A percentile compares a stretch with the other conserved stretches of the same genome.
phyloP scores from a whole-genome alignment of 2,797 vertebrate species.

The Poecile montanus region DNA sequence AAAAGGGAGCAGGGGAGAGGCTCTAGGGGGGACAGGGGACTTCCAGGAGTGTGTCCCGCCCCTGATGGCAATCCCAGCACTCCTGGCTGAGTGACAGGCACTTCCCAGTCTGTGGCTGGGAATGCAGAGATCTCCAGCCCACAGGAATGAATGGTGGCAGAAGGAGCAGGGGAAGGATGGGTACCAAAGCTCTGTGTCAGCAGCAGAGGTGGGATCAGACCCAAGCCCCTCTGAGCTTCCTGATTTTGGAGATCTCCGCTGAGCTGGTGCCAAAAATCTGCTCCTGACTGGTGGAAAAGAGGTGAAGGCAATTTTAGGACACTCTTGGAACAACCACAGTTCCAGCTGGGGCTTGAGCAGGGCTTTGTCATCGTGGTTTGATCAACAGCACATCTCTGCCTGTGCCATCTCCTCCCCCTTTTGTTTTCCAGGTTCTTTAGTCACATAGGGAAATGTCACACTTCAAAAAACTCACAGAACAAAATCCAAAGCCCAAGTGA shows the following conservation, averaged over 20 bases:
- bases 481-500: neutral
- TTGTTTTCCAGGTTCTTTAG: slow-evolving; percentile 18
- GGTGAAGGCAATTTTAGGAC: neutral
- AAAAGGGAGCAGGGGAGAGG: neutral
- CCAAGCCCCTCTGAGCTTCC: neutral
- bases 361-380: neutral
- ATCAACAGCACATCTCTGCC: neutral
- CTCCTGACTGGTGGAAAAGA: neutral
- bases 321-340: neutral
- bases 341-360: neutral
- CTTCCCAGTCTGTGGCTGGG: neutral
- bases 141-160: neutral
- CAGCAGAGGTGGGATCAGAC: neutral
- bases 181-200: neutral
- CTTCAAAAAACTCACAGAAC: neutral
- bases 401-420: neutral
- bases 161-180: neutral
- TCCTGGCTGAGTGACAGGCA: neutral
- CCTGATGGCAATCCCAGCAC: neutral
- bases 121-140: neutral
- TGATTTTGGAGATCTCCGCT: neutral
- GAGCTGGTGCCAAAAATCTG: neutral
- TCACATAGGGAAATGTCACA: neutral
- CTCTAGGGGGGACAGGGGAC: neutral
- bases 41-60: neutral